These are phyloP conservation scores for Lanistes nyassanus DNA, from an alignment of 1,140 invertebrate species.

Conservation along the genomic window DNA sequence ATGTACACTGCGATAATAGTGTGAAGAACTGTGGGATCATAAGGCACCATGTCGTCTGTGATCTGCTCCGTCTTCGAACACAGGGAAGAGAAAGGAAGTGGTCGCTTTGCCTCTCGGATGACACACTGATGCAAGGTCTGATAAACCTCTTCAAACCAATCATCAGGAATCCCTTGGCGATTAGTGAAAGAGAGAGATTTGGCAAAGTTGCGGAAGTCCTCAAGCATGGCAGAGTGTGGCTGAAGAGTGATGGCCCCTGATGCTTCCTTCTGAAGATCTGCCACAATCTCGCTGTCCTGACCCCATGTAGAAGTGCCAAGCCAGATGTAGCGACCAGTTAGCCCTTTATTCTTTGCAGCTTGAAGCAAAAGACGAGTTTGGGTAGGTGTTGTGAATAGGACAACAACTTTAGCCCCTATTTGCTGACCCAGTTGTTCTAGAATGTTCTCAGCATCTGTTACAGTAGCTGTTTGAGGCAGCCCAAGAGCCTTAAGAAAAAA, in stretches of 20 bases:
- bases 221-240: conserved; percentile 70
- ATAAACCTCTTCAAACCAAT: conserved; percentile 87
- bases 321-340: conserved; percentile 74
- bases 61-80: conserved; percentile 56
- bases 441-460: conserved; percentile 52
- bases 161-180: conserved; percentile 57
- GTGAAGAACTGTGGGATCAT: conserved; percentile 65
- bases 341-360: conserved; percentile 68
- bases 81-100: conserved; percentile 35
- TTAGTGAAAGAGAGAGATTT: conserved; percentile 54
- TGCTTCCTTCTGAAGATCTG: conserved; percentile 76
- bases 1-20: conserved; percentile 65
- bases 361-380: conserved; percentile 73
- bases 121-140: conserved; percentile 73
- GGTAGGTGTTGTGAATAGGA: conserved; percentile 78
- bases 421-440: conserved; percentile 74
- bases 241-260: conserved; percentile 82
- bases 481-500: conserved; percentile 37
- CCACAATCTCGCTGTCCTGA: conserved; percentile 68
- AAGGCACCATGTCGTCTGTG: conserved; percentile 50
- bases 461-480: conserved; percentile 45
- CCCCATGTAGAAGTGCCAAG: conserved; percentile 84
- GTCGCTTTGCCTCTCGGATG: conserved; percentile 10
- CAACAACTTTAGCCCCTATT: conserved; percentile 74
- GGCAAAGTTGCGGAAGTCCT: conserved; percentile 59